Evolutionary conservation across 1,140 invertebrate species (phyloP).

Genomic region (Drosophila aff.): DNA sequence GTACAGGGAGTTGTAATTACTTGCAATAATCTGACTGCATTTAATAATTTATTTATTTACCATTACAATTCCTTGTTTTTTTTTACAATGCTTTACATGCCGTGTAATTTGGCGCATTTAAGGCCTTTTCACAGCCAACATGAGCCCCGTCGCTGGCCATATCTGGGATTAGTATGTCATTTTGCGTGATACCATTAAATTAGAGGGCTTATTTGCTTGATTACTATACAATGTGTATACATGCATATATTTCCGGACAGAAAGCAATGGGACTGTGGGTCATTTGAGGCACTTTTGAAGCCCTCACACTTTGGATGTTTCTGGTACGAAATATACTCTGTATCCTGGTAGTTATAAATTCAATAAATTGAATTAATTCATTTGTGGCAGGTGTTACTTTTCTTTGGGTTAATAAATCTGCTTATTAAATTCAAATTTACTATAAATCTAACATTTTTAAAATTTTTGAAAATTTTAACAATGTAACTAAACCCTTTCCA

Average conservation of each 20-base stretch:
- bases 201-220: conserved; percentile 13
- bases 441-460: too few species aligned
- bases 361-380: neutral
- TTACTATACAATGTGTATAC: neutral
- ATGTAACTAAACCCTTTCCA: too few species aligned
- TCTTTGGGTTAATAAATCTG: too few species aligned
- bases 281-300: neutral
- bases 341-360: neutral
- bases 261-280: neutral
- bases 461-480: too few species aligned
- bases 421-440: too few species aligned
- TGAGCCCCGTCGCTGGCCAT: neutral
- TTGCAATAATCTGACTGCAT: neutral
- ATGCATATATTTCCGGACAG: neutral
- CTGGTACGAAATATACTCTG: neutral
- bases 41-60: conserved; percentile 1
- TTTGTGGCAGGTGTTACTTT: too few species aligned
- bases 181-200: conserved; percentile 7
- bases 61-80: neutral
- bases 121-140: neutral
- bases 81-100: neutral
- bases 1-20: neutral
- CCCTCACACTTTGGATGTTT: neutral
- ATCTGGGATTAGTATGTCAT: conserved; percentile 4
- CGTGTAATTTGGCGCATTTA: neutral